A percentile compares a stretch with the other conserved stretches of the same genome.
Conservation (phyloP, 1,140 invertebrate genomes). For the Apis laboriosa region DNA sequence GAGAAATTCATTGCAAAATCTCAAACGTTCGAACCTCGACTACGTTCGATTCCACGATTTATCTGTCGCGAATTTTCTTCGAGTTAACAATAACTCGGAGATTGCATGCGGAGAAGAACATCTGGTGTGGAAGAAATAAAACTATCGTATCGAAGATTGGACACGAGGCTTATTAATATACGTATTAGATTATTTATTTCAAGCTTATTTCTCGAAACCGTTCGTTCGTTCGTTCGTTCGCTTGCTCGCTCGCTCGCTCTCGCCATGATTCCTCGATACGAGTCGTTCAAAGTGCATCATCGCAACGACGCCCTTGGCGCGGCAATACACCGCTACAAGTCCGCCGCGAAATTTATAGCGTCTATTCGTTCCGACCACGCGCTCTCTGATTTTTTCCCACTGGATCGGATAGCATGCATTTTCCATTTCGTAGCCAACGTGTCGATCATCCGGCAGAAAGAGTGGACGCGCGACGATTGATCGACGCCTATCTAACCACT, state of each 20-base stretch:
- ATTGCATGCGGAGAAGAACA: conserved; percentile 3
- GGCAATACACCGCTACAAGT: not conserved
- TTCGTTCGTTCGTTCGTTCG: not conserved
- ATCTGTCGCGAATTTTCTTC: conserved; percentile 1
- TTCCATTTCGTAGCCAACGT: conserved; percentile 2
- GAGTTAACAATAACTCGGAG: not conserved
- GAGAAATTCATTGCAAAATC: too few species aligned
- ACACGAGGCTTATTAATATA: not conserved
- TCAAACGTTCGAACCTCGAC: too few species aligned
- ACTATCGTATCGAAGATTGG: conserved; percentile 5
- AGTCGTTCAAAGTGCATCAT: conserved; percentile 43
- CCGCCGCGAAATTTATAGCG: conserved; percentile 24
- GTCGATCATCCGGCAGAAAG: conserved; percentile 18
- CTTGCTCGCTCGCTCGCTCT: not conserved
- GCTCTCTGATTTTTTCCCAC: not conserved
- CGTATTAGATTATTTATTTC: not conserved
- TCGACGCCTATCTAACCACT: conserved; percentile 20
- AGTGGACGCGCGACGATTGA: not conserved
- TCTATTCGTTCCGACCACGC: conserved; percentile 6
- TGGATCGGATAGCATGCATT: not conserved
- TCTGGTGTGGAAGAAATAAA: conserved; percentile 4
- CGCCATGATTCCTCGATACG: conserved; percentile 11
- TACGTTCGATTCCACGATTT: not conserved
- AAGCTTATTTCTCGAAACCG: not conserved
- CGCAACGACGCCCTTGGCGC: conserved; percentile 24